Conservation (phyloP, 2,113 vertebrate species). For the Notechis scutatus region DNA sequence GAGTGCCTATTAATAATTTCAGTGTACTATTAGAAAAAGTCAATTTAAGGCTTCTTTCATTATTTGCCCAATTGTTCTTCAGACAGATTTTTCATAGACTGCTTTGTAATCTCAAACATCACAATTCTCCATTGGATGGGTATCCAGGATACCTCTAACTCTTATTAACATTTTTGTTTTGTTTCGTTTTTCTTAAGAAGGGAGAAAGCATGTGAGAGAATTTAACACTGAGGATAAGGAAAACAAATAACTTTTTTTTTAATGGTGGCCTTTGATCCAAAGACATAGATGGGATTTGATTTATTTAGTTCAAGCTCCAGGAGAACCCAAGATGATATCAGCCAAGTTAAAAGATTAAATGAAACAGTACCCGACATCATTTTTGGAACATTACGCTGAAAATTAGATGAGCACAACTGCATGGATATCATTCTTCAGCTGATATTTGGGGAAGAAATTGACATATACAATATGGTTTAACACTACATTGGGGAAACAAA, state of each 20-base stretch:
- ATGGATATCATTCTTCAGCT: slow-evolving; percentile 46
- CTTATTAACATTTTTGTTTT: background rate
- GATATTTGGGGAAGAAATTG: slow-evolving; percentile 57
- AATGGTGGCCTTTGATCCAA: background rate
- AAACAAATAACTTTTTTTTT: background rate
- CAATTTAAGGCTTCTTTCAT: background rate
- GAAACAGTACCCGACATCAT: slow-evolving; percentile 15
- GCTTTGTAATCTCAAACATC: background rate
- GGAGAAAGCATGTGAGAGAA: background rate
- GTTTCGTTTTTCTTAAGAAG: background rate
- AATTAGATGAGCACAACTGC: slow-evolving; percentile 50
- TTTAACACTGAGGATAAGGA: background rate
- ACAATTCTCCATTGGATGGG: background rate
- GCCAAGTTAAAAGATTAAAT: slow-evolving; percentile 8
- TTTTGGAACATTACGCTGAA: slow-evolving; percentile 34
- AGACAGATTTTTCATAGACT: background rate
- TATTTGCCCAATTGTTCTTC: background rate
- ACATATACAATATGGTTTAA: slow-evolving; percentile 50
- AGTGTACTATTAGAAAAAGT: background rate
- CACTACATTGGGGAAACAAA: slow-evolving; percentile 60
- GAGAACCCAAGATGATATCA: background rate
- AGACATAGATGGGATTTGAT: background rate
- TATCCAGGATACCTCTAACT: background rate
- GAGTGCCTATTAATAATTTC: background rate
- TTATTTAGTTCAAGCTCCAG: background rate